Evolutionary conservation across 2,888 invertebrate species (phyloP), one percentile per base, ranked within the genome.

Genomic region (Papilio protenor): DNA sequence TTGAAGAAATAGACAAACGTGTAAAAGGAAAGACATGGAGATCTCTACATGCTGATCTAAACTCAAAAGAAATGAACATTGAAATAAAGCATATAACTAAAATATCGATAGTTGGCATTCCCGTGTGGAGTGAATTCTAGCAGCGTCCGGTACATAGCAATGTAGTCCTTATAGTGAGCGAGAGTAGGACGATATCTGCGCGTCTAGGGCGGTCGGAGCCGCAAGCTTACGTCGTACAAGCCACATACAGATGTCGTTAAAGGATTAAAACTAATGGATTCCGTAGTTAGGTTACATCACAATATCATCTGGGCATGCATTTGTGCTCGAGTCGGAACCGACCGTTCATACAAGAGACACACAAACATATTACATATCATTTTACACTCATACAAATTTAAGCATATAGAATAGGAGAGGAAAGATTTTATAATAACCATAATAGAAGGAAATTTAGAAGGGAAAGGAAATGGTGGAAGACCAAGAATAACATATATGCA

Each of bases 231-330:
- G 85, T 84, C 81, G 74, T 86, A 86, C 87, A 88, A 89, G 89
- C 88, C 81, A 87, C 86, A 86, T 83, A 79, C 81, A 83, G 81
- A 84, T 82, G 82, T 84, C 81, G 81, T 82, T 80, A 74, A 83
- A 81, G 78, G 79, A 81, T 82, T 82, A 81, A 81, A 78, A 80
- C 82, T 81, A 83, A 47, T 47, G 40, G 61, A 47, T 40, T 61
- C 61, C 49, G 27, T 70, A 80, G 82, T 84, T 81, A 78, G 77
- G 76, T 79, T 77, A 80, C 77, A 79, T 52, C 72, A 82, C 80
- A 82, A 79, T 82, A 79, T 81, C 87, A 89, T 91, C 90, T 90
- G 91, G 91, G 90, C 92, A 92, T 92, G 92, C 92, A 91, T 89
- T 87, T 87, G 85, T 83, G 81, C 84, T 80, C 75, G 81, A 78